Evolutionary conservation across 2,113 vertebrate species (phyloP).

Genomic region (Hippocampus abdominalis): DNA sequence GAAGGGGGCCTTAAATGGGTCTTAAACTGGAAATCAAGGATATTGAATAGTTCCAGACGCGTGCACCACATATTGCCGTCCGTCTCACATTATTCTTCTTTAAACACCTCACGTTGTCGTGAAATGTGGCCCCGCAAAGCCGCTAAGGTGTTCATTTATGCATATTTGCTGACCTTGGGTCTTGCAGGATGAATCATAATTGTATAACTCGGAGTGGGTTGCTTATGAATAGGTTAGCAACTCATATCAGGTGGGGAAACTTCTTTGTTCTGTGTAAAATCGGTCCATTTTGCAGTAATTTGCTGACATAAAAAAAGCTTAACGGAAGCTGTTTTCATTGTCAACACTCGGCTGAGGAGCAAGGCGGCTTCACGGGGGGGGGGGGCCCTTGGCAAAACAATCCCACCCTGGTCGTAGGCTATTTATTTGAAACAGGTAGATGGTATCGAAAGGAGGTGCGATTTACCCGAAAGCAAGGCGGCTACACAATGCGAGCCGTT

Average conservation of each 20-base stretch:
- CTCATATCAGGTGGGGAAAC: not conserved
- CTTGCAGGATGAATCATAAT: not conserved
- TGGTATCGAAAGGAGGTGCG: slow-evolving; percentile 15
- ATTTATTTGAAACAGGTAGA: slow-evolving; percentile 21
- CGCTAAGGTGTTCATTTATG: too few relatives aligned
- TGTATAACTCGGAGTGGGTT: not conserved
- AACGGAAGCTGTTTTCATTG: slow-evolving; percentile 1
- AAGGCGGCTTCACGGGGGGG: not conserved
- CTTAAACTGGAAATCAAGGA: not conserved
- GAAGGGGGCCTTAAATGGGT: not conserved
- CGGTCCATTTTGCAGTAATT: not conserved
- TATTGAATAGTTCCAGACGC: too few relatives aligned
- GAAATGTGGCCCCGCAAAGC: too few relatives aligned
- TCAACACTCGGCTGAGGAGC: slow-evolving; percentile 1
- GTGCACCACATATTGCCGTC: too few relatives aligned
- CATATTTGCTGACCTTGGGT: too few relatives aligned
- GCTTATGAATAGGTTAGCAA: not conserved
- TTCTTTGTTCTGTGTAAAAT: not conserved
- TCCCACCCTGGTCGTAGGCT: slow-evolving; percentile 19
- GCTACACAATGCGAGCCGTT: slow-evolving; percentile 18
- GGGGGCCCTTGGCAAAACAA: not conserved
- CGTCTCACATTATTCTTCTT: too few relatives aligned
- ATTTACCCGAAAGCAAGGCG: slow-evolving; percentile 34
- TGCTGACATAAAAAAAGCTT: not conserved
- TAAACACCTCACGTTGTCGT: too few relatives aligned